Conservation (phyloP, 2,888 invertebrate genomes). For the Barypeithes pellucidus region DNA sequence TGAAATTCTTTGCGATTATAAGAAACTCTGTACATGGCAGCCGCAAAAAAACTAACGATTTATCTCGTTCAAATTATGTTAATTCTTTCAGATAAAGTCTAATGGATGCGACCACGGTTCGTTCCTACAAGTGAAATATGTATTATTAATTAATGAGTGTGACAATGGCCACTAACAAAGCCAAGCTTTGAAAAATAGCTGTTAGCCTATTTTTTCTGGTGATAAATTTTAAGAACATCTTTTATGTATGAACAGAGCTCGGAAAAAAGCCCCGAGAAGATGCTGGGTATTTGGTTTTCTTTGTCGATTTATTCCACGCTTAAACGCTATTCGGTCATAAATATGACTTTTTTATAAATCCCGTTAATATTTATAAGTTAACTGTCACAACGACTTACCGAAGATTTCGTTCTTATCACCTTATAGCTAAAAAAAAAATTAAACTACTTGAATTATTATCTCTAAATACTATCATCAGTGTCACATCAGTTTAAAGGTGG, state of each 20-base stretch:
- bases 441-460: neutral
- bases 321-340: conserved; percentile 37
- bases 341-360: conserved; percentile 35
- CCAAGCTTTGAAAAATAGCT: conserved; percentile 36
- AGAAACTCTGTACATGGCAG: neutral
- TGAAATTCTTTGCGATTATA: neutral
- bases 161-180: conserved; percentile 34
- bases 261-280: conserved; percentile 29
- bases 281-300: conserved; percentile 38
- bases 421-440: neutral
- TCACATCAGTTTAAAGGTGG: no score
- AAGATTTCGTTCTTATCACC: neutral
- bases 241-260: conserved; percentile 37
- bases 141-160: conserved; percentile 40
- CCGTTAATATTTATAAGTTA: conserved; percentile 37
- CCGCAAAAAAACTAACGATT: neutral
- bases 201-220: conserved; percentile 33
- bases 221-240: conserved; percentile 39
- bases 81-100: conserved; percentile 3
- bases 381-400: conserved; percentile 14
- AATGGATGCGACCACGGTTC: conserved; percentile 2
- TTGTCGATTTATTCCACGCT: conserved; percentile 31
- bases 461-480: neutral
- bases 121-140: conserved; percentile 24
- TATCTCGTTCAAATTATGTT: neutral